These are phyloP conservation scores for Eupsittula cactorum DNA, from an alignment of 2,113 vertebrate species.

Conservation along the genomic window DNA sequence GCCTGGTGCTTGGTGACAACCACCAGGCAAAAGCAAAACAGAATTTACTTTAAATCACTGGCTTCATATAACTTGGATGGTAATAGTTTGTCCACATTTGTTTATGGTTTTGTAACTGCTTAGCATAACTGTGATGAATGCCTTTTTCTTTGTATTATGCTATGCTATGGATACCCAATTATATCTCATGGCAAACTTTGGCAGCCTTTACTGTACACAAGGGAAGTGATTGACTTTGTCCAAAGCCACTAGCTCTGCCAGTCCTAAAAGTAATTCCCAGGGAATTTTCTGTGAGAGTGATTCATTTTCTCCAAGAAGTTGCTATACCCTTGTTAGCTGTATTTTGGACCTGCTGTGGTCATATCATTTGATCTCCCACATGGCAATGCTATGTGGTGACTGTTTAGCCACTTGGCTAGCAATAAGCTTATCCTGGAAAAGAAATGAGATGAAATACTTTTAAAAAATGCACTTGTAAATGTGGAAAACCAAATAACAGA, in stretches of 20 bases:
- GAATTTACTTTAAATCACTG: background rate
- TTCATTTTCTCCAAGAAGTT: slow-evolving; percentile 31
- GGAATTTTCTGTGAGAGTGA: slow-evolving; percentile 23
- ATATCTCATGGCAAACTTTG: background rate
- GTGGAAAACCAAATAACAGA: slow-evolving; percentile 9
- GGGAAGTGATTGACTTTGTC: slow-evolving; percentile 44
- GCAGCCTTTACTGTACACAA: background rate
- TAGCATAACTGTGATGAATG: background rate
- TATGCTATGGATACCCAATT: background rate
- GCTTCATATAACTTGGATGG: background rate
- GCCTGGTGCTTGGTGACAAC: background rate
- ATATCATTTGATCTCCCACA: slow-evolving; percentile 20
- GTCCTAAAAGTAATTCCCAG: slow-evolving; percentile 20
- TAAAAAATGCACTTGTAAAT: background rate
- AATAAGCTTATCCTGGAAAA: slow-evolving; percentile 44
- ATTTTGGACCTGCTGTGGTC: slow-evolving; percentile 18
- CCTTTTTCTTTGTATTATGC: background rate
- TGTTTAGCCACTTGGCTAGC: background rate
- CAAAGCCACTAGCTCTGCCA: slow-evolving; percentile 12
- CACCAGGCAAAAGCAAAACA: background rate
- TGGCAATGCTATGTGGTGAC: background rate
- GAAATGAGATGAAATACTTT: slow-evolving; percentile 10
- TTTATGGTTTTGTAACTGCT: background rate
- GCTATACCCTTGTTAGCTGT: background rate
- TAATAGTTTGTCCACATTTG: background rate